Conservation (phyloP, 2,888 invertebrate genomes). For the Macrophya annulata region DNA sequence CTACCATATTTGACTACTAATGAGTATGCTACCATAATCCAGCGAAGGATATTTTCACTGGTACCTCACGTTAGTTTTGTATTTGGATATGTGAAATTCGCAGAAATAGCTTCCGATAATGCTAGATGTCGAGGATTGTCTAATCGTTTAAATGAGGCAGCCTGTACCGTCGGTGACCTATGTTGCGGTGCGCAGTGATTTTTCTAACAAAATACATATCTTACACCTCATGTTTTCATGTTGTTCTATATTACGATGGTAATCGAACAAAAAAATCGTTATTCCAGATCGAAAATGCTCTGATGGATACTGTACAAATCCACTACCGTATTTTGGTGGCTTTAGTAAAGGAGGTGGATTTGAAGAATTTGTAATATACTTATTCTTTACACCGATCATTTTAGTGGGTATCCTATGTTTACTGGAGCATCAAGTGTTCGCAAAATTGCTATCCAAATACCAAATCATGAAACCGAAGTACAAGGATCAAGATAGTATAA, state of each 20-base stretch:
- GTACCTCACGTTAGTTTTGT: conserved; percentile 75
- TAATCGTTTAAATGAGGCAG: conserved; percentile 63
- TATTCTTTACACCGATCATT: conserved; percentile 74
- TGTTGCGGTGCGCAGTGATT: conserved; percentile 71
- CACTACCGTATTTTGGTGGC: conserved; percentile 69
- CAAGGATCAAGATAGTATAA: conserved; percentile 47
- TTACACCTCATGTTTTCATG: not conserved
- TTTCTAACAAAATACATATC: not conserved
- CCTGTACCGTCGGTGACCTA: conserved; percentile 64
- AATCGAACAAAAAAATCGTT: not conserved
- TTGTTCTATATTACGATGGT: not conserved
- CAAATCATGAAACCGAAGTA: conserved; percentile 48
- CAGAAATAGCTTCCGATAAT: conserved; percentile 68
- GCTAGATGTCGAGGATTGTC: conserved; percentile 74
- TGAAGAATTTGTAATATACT: conserved; percentile 67
- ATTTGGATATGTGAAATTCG: conserved; percentile 72
- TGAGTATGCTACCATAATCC: not conserved
- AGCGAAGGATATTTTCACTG: conserved; percentile 65
- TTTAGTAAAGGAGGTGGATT: conserved; percentile 63
- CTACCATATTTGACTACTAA: not conserved
- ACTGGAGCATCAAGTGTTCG: conserved; percentile 84
- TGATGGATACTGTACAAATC: conserved; percentile 70
- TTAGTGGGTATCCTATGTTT: conserved; percentile 85
- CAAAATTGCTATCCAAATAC: conserved; percentile 79
- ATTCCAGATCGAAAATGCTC: conserved; percentile 69